These are phyloP conservation scores for Nasonia oneida DNA, from an alignment of 2,888 invertebrate genomes.

Conservation along the genomic window DNA sequence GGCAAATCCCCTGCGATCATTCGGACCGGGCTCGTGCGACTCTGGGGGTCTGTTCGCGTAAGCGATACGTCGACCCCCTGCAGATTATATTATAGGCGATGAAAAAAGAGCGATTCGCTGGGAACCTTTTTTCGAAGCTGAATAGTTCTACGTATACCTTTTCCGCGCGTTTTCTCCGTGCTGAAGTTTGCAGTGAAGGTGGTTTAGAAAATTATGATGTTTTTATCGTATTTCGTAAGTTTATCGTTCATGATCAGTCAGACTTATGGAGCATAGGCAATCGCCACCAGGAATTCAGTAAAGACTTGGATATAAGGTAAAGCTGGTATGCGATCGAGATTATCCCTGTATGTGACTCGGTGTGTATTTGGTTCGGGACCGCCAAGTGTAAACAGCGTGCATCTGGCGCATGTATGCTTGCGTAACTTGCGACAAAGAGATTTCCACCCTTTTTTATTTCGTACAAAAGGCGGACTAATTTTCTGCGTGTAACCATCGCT, in stretches of 20 bases:
- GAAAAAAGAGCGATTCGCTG: conserved; percentile 43
- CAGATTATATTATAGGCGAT: background rate
- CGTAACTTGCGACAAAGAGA: conserved; percentile 3
- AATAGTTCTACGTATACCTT: background rate
- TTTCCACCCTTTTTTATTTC: conserved; percentile 14
- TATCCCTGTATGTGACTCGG: background rate
- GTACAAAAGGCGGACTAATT: background rate
- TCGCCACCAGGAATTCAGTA: too few species aligned
- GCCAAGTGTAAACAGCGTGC: background rate
- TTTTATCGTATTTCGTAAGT: too few species aligned
- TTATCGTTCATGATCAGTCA: too few species aligned
- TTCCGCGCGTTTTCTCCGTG: background rate
- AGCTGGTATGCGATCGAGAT: background rate
- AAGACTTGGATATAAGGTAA: background rate
- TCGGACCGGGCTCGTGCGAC: conserved; percentile 21
- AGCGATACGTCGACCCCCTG: conserved; percentile 70
- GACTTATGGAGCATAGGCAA: too few species aligned
- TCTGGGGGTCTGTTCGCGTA: conserved; percentile 67
- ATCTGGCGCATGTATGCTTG: conserved; percentile 11
- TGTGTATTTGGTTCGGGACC: background rate
- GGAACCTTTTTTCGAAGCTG: conserved; percentile 5
- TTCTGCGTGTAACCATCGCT: conserved; percentile 7
- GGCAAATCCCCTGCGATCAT: conserved; percentile 26
- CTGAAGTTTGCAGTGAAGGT: background rate
- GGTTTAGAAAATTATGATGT: too few species aligned